Conservation (phyloP, 2,888 invertebrate species). For the Gortyna flavago region DNA sequence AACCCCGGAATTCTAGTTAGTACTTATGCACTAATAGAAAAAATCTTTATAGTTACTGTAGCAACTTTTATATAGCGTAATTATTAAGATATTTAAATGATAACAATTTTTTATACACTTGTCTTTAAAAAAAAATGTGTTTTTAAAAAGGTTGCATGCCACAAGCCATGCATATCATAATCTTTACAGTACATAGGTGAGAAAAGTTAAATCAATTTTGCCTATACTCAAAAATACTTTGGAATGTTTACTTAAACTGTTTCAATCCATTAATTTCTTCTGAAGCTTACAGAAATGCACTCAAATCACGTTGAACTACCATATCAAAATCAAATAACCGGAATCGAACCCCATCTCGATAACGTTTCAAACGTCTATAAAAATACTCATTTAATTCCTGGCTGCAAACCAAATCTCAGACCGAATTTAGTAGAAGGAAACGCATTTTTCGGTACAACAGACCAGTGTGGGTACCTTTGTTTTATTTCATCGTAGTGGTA, state of each 20-base stretch:
- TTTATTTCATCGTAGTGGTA: slow-evolving; percentile 9
- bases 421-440: slow-evolving; percentile 20
- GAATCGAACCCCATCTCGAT: slow-evolving; percentile 38
- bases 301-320: slow-evolving; percentile 30
- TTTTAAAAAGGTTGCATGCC: too few relatives aligned
- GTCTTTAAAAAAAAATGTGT: too few relatives aligned
- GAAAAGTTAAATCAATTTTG: neutral
- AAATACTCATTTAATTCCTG: slow-evolving; percentile 54
- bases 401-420: slow-evolving; percentile 50
- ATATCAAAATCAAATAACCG: slow-evolving; percentile 52
- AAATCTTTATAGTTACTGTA: too few relatives aligned
- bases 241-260: neutral
- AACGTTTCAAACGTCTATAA: slow-evolving; percentile 45
- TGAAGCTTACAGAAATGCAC: slow-evolving; percentile 8
- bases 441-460: slow-evolving; percentile 34
- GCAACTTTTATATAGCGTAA: too few relatives aligned
- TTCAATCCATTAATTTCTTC: neutral
- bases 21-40: neutral
- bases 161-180: too few relatives aligned
- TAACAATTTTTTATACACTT: too few relatives aligned
- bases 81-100: too few relatives aligned
- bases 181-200: too few relatives aligned
- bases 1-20: too few relatives aligned
- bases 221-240: neutral
- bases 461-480: neutral